Percentiles rank a stretch among this genome's conserved stretches.
These are phyloP conservation scores for Prietella phreatophila DNA, from an alignment of 2,113 vertebrate species.

Conservation along the genomic window DNA sequence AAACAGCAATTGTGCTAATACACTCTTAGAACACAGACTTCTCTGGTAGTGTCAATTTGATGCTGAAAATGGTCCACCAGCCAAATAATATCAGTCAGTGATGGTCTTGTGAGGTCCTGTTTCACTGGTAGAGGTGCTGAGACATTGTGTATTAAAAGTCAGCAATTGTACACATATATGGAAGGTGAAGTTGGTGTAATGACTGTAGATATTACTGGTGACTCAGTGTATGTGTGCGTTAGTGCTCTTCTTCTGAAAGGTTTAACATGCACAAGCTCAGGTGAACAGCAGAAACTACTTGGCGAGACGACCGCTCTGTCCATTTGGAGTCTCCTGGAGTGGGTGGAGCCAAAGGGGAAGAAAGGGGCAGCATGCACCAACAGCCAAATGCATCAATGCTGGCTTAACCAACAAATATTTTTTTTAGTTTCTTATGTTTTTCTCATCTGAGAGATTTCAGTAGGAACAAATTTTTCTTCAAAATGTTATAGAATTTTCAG, in stretches of 20 bases:
- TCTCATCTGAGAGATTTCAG: not conserved
- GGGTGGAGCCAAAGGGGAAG: conserved; percentile 53
- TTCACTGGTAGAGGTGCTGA: not conserved
- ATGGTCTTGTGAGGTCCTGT: not conserved
- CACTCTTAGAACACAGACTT: not conserved
- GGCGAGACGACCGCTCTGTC: not conserved
- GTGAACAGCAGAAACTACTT: not conserved
- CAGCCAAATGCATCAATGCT: conserved; percentile 62
- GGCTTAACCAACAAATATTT: not conserved
- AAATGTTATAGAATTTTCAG: not conserved
- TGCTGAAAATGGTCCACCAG: not conserved
- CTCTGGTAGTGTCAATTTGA: not conserved
- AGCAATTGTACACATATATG: not conserved
- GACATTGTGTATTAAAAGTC: not conserved
- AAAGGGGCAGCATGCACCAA: conserved; percentile 72
- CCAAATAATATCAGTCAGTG: not conserved
- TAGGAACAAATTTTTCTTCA: not conserved
- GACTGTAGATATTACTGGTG: not conserved
- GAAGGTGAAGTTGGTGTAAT: not conserved
- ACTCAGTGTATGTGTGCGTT: not conserved
- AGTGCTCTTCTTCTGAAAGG: not conserved
- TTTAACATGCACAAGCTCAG: not conserved
- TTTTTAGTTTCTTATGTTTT: not conserved
- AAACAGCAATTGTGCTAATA: not conserved
- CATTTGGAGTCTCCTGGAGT: conserved; percentile 41